These are phyloP conservation scores for Conomelus anceps DNA, from an alignment of 2,888 invertebrate species.

Conservation along the genomic window DNA sequence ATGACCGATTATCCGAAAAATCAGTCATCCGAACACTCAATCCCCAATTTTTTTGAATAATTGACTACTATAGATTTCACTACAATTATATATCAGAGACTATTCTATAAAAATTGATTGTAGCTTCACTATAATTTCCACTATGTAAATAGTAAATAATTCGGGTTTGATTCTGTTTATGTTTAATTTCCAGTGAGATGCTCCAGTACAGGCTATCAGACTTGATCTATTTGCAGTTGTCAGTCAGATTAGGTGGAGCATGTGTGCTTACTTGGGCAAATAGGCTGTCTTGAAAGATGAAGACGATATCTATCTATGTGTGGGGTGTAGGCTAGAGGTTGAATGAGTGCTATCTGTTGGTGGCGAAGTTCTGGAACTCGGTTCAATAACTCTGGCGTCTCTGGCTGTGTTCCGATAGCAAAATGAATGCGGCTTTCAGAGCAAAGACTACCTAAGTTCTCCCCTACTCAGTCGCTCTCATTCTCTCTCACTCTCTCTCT, in stretches of 20 bases:
- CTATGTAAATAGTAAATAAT: background rate
- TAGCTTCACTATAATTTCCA: no score
- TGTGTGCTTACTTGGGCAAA: background rate
- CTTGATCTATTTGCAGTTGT: background rate
- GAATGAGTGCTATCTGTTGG: background rate
- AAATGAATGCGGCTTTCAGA: background rate
- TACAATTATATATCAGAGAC: no score
- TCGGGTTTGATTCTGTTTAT: background rate
- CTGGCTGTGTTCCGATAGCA: background rate
- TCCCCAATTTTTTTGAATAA: no score
- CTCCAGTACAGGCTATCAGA: no score
- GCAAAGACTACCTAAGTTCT: no score
- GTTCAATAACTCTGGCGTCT: background rate
- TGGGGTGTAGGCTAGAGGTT: background rate
- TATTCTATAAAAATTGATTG: no score
- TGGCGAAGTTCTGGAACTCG: background rate
- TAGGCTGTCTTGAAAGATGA: background rate
- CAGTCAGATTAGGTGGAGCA: background rate
- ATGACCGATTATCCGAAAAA: no score
- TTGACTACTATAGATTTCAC: no score
- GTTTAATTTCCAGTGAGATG: background rate
- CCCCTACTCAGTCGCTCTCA: background rate
- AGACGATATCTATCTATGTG: background rate
- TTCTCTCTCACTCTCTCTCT: background rate
- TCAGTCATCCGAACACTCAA: no score